Conservation (phyloP, 2,113 vertebrate genomes). For the Anhinga rufa region DNA sequence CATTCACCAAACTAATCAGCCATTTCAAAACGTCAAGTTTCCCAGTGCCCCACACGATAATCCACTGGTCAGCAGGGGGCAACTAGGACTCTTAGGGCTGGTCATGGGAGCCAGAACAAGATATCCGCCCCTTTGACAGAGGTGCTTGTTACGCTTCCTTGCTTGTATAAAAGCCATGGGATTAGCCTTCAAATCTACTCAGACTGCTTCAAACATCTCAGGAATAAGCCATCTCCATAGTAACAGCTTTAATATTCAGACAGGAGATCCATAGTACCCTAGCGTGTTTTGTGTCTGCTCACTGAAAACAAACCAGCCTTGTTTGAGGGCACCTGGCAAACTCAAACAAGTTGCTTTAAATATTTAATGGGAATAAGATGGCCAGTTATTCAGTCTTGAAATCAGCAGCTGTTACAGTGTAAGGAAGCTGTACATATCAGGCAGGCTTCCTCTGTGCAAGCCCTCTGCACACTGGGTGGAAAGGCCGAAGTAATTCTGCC, state of each 20-base stretch:
- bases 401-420: not conserved
- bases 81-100: not conserved
- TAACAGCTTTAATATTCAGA: conserved; percentile 57
- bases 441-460: not conserved
- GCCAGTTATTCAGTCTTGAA: not conserved
- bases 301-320: not conserved
- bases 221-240: conserved; percentile 62
- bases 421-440: not conserved
- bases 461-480: not conserved
- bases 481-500: not conserved
- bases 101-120: not conserved
- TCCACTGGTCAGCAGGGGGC: not conserved
- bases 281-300: not conserved
- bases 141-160: not conserved
- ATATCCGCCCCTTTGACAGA: not conserved
- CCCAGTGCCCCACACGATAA: not conserved
- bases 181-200: conserved; percentile 61
- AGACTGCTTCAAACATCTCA: conserved; percentile 17
- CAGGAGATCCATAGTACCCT: not conserved
- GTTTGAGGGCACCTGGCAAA: not conserved
- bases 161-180: conserved; percentile 51
- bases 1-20: not conserved
- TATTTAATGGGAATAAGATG: not conserved
- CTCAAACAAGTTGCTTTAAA: not conserved
- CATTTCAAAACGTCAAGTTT: not conserved